These are phyloP conservation scores for Gallinago paraguaiae DNA, from an alignment of 2,113 vertebrate genomes.

Conservation along the genomic window DNA sequence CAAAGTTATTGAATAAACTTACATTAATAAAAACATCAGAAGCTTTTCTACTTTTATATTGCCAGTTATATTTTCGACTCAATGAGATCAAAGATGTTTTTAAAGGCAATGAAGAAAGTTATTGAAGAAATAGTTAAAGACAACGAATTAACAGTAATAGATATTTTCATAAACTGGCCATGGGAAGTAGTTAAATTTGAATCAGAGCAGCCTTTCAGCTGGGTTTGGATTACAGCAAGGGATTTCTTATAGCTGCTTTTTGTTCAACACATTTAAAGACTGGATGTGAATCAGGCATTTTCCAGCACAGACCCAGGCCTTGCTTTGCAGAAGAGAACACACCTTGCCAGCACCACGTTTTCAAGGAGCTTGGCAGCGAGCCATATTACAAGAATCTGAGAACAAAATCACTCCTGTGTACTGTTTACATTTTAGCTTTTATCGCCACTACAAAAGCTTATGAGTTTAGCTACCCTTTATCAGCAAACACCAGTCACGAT, in stretches of 20 bases:
- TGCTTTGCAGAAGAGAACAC: background rate
- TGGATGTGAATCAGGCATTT: background rate
- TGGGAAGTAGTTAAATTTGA: background rate
- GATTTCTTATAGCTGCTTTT: background rate
- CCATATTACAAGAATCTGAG: background rate
- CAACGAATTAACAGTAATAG: background rate
- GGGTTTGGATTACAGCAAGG: background rate
- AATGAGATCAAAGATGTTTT: background rate
- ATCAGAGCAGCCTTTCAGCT: background rate
- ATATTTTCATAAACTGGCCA: background rate
- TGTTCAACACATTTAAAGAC: background rate
- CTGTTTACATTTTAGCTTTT: background rate
- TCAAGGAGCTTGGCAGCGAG: background rate
- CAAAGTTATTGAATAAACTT: background rate
- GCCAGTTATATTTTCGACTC: background rate
- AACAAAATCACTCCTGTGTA: background rate
- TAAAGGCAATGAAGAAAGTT: background rate
- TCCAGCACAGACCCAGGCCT: background rate
- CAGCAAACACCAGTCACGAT: background rate
- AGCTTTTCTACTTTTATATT: background rate
- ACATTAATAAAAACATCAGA: background rate
- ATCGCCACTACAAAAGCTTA: background rate
- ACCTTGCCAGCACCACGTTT: background rate
- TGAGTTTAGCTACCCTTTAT: background rate
- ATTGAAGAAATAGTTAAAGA: constrained; percentile 5